Evolutionary conservation across 2,797 vertebrate genomes (phyloP).

Genomic region (Anguilla marmorata): DNA sequence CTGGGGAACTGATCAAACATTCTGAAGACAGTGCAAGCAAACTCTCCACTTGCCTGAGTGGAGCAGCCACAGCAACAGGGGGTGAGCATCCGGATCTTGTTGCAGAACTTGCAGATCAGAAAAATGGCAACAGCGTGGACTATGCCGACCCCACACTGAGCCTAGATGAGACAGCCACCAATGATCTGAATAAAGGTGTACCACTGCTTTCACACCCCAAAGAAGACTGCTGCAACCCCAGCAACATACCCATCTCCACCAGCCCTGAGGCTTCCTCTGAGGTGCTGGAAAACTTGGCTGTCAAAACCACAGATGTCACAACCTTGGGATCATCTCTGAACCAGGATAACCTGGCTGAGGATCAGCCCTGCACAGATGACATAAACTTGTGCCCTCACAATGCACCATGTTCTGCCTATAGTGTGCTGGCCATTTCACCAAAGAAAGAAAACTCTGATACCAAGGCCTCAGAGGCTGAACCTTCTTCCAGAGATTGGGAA

Average conservation of each 20-base stretch:
- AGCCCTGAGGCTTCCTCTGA: conserved; percentile 69
- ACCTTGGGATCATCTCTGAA: conserved; percentile 63
- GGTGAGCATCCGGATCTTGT: conserved; percentile 41
- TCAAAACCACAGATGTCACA: conserved; percentile 62
- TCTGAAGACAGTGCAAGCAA: conserved; percentile 34
- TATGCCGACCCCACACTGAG: conserved; percentile 48
- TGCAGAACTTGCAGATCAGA: conserved; percentile 62
- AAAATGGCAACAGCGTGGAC: conserved; percentile 66
- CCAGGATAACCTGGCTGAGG: conserved; percentile 78
- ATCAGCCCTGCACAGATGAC: conserved; percentile 67
- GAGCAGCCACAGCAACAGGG: conserved; percentile 45
- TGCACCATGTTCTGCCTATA: conserved; percentile 65
- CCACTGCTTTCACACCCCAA: conserved; percentile 71
- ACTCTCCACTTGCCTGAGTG: conserved; percentile 40
- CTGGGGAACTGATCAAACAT: conserved; percentile 27
- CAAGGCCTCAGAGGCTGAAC: conserved; percentile 53
- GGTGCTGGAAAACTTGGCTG: conserved; percentile 66
- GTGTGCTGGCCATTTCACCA: conserved; percentile 75
- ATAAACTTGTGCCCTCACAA: conserved; percentile 60
- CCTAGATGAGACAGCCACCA: conserved; percentile 66
- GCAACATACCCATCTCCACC: conserved; percentile 77
- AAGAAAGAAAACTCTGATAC: conserved; percentile 81
- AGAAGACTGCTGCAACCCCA: conserved; percentile 70
- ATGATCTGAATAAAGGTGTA: conserved; percentile 80
- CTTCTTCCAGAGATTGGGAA: conserved; percentile 62